Evolutionary conservation across 2,888 invertebrate genomes (phyloP).

Genomic region (Tridacna crocea): DNA sequence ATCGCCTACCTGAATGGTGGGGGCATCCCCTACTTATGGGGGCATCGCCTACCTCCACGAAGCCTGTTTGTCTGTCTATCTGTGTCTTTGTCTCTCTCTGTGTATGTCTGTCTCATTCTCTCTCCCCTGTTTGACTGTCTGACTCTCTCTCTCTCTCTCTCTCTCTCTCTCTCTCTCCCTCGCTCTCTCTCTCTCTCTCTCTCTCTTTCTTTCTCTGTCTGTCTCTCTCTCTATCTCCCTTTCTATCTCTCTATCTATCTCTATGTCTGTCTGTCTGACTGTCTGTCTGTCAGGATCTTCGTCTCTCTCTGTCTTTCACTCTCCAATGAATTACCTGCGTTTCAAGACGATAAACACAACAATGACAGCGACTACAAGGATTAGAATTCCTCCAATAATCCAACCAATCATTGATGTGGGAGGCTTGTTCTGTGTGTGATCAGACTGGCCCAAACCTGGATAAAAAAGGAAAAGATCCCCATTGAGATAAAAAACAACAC

Average conservation of each 20-base stretch:
- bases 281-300: background rate
- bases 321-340: conserved; percentile 1
- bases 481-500: too few relatives aligned
- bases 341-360: background rate
- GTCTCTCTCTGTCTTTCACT: background rate
- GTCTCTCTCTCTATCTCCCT: too few relatives aligned
- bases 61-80: too few relatives aligned
- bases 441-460: too few relatives aligned
- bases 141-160: background rate
- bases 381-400: background rate
- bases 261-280: background rate
- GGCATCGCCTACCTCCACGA: too few relatives aligned
- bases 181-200: too few relatives aligned
- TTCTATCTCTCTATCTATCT: too few relatives aligned
- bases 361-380: background rate
- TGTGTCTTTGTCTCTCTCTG: background rate
- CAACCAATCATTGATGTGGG: background rate
- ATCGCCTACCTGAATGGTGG: too few relatives aligned
- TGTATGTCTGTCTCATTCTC: too few relatives aligned
- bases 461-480: too few relatives aligned
- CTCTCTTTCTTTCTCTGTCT: background rate
- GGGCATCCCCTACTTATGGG: too few relatives aligned
- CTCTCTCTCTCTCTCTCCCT: conserved; percentile 1
- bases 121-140: background rate
- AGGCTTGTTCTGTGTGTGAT: too few relatives aligned